phyloP scores from a whole-genome alignment of 1,140 invertebrate genomes.

The Helicoverpa armigera region DNA sequence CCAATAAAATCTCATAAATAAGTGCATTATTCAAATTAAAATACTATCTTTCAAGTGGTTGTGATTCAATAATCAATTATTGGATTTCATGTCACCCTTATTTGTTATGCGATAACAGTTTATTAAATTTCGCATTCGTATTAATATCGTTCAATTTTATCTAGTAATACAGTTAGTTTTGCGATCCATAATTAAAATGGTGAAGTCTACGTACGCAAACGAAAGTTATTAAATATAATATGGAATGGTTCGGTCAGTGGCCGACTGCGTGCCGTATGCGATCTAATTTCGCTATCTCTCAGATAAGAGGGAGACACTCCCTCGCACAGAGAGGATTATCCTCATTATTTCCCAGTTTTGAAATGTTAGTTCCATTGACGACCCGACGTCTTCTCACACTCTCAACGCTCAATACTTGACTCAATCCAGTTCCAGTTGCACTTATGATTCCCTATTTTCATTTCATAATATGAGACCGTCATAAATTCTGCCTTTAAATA shows the following conservation, averaged over 20 bases:
- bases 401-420: constrained; percentile 59
- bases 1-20: constrained; percentile 50
- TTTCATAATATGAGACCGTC: constrained; percentile 54
- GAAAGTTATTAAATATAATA: constrained; percentile 79
- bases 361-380: constrained; percentile 49
- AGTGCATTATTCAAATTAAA: constrained; percentile 58
- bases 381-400: constrained; percentile 57
- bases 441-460: constrained; percentile 48
- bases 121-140: constrained; percentile 80
- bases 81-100: constrained; percentile 65
- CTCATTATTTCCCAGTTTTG: constrained; percentile 78
- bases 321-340: constrained; percentile 70
- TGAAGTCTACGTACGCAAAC: constrained; percentile 66
- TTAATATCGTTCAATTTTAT: constrained; percentile 73
- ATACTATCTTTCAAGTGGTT: constrained; percentile 69
- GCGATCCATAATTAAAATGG: constrained; percentile 75
- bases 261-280: constrained; percentile 67
- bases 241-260: constrained; percentile 65
- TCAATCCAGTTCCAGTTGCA: constrained; percentile 53
- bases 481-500: constrained; percentile 58
- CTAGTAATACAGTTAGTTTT: constrained; percentile 68
- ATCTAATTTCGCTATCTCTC: constrained; percentile 74
- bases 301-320: constrained; percentile 72
- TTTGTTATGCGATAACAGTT: constrained; percentile 75
- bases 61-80: constrained; percentile 72